Evolutionary conservation across 2,113 vertebrate species (phyloP).

Genomic region (Nansenia antarctica): DNA sequence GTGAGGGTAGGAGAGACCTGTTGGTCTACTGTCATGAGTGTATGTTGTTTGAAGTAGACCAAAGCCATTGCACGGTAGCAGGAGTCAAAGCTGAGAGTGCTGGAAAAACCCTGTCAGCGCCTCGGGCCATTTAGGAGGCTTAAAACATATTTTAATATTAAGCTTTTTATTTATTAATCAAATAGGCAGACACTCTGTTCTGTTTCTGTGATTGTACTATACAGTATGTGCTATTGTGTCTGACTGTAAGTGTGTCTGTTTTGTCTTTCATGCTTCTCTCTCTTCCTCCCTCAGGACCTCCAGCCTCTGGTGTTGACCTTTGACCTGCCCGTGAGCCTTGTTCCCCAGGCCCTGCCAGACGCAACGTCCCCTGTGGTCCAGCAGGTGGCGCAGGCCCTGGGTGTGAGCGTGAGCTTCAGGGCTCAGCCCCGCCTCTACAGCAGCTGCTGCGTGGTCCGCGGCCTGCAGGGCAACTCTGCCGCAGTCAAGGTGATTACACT

Average conservation of each 20-base stretch:
- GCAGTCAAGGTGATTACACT: conserved; percentile 68
- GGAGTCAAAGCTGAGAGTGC: too few relatives aligned
- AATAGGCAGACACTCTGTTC: not conserved
- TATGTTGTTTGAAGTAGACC: too few relatives aligned
- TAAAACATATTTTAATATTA: too few relatives aligned
- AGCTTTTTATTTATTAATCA: too few relatives aligned
- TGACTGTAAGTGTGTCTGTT: too few relatives aligned
- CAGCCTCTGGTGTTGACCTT: conserved; percentile 78
- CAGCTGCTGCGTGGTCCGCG: conserved; percentile 74
- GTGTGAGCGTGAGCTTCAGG: conserved; percentile 76
- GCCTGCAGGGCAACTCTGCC: conserved; percentile 70
- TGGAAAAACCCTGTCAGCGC: too few relatives aligned
- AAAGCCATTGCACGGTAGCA: too few relatives aligned
- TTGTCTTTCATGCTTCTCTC: not conserved
- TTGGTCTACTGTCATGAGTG: too few relatives aligned
- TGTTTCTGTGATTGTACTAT: not conserved
- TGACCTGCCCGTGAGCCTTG: conserved; percentile 74
- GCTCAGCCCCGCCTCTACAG: conserved; percentile 69
- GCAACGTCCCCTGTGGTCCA: conserved; percentile 74
- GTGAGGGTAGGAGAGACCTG: too few relatives aligned
- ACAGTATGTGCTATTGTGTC: too few relatives aligned
- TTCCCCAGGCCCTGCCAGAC: conserved; percentile 70
- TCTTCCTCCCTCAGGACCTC: conserved; percentile 64
- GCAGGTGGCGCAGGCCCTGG: conserved; percentile 74
- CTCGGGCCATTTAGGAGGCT: too few relatives aligned